These are phyloP conservation scores for Tiliacea citrago DNA, from an alignment of 2,888 invertebrate genomes.

Conservation along the genomic window DNA sequence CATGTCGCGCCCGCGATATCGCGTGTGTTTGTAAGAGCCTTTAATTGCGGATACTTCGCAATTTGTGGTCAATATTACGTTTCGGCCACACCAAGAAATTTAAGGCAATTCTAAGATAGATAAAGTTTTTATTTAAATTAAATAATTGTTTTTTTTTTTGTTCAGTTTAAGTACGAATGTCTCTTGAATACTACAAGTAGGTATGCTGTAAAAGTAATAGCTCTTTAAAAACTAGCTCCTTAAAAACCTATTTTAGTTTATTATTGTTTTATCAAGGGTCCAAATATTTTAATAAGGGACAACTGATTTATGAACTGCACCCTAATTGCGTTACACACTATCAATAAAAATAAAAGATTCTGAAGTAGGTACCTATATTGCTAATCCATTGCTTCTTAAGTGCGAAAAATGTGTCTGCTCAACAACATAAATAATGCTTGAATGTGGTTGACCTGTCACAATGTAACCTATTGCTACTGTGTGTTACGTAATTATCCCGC, in stretches of 20 bases:
- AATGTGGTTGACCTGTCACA: no score
- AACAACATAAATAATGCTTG: no score
- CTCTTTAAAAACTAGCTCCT: not conserved
- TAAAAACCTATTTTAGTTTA: not conserved
- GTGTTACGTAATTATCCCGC: no score
- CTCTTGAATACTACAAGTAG: conserved; percentile 29
- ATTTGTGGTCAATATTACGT: not conserved
- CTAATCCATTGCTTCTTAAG: no score
- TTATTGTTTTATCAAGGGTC: not conserved
- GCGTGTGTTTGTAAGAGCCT: no score
- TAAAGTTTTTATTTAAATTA: not conserved
- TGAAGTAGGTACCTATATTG: no score
- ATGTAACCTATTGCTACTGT: no score
- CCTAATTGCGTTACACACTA: no score
- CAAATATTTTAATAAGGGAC: not conserved
- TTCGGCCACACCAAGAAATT: not conserved
- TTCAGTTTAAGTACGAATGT: conserved; percentile 3
- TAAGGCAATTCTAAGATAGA: not conserved
- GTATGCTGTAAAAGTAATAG: not conserved
- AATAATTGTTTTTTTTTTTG: not conserved
- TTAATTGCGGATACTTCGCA: not conserved
- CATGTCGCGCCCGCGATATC: no score
- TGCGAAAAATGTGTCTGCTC: no score
- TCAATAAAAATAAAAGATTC: no score
- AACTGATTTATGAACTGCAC: not conserved